Percentiles rank a stretch among this genome's conserved stretches.
Evolutionary conservation across 2,113 vertebrate species (phyloP).

Genomic region (Telmatochromis brichardi): DNA sequence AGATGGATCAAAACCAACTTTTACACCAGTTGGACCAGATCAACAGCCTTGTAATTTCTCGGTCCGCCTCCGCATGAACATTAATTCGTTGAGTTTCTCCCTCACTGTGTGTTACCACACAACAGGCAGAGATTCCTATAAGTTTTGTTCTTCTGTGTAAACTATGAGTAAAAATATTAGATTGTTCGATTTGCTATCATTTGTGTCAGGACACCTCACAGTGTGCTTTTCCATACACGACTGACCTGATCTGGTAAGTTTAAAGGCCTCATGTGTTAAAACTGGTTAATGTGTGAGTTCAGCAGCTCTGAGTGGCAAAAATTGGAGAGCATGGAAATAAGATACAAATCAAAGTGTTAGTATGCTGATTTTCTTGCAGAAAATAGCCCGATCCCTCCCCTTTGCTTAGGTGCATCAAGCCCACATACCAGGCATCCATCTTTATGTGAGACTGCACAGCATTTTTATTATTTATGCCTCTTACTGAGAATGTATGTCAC

Average conservation of each 20-base stretch:
- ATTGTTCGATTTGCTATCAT: not conserved
- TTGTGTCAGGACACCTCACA: not conserved
- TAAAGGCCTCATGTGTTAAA: not conserved
- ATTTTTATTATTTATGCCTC: not conserved
- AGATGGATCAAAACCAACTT: not conserved
- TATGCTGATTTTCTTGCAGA: not conserved
- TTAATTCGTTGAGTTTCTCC: accelerated
- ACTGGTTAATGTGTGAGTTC: not conserved
- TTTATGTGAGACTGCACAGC: not conserved
- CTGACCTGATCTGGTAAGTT: not conserved
- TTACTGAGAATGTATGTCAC: not conserved
- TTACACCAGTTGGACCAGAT: not conserved
- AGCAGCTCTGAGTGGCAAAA: not conserved
- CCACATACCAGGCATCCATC: not conserved
- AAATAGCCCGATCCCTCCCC: not conserved
- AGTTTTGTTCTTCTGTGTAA: not conserved
- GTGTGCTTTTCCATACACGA: not conserved
- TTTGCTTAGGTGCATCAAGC: not conserved
- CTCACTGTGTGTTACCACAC: not conserved
- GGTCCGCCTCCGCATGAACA: not conserved
- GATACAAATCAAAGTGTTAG: not conserved
- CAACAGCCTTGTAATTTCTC: not conserved
- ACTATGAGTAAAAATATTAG: not conserved
- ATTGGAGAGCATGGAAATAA: not conserved
- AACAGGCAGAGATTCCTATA: not conserved